Percentiles rank a stretch among this genome's conserved stretches.
Evolutionary conservation across 92 coral and sea anemone genomes (phyloP).

Genomic region (Siderastrea radians): DNA sequence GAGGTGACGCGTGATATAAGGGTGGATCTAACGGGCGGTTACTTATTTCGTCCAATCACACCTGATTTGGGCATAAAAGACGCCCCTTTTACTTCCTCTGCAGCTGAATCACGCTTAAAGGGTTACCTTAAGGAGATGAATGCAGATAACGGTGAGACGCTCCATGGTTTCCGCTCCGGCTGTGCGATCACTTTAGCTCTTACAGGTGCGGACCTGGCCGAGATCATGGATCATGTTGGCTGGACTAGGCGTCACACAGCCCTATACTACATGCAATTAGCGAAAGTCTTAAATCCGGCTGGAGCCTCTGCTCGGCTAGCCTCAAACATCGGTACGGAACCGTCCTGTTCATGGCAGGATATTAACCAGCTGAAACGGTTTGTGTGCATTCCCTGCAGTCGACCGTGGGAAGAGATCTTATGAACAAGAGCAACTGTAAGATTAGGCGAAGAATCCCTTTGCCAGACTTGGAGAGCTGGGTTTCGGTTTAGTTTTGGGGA

Average conservation of each 20-base stretch:
- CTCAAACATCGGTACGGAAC: constrained; percentile 1
- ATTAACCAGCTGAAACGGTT: constrained; percentile 43
- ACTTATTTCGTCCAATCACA: no score
- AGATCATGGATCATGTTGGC: constrained; percentile 38
- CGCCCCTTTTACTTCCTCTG: no score
- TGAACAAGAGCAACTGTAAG: constrained; percentile 9
- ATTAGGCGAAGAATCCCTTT: neutral
- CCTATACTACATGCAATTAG: constrained; percentile 29
- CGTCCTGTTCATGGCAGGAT: constrained; percentile 33
- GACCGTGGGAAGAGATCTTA: constrained; percentile 21
- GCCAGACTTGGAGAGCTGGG: neutral
- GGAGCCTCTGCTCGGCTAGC: constrained; percentile 41
- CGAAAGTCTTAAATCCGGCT: constrained; percentile 26
- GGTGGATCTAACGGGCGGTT: no score
- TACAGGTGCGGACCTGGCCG: constrained; percentile 9
- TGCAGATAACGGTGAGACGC: constrained; percentile 32
- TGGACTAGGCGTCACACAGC: constrained; percentile 43
- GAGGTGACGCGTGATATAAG: no score
- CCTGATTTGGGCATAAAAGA: no score
- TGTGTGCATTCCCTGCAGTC: constrained; percentile 33
- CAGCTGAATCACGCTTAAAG: no score
- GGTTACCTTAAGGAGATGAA: no score
- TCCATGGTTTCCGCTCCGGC: constrained; percentile 50
- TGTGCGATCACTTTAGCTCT: no score
- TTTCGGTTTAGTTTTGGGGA: constrained; percentile 15